Base-by-base conservation (phyloP, 2,888 invertebrate genomes). In the Drosophila meridiana region DNA sequence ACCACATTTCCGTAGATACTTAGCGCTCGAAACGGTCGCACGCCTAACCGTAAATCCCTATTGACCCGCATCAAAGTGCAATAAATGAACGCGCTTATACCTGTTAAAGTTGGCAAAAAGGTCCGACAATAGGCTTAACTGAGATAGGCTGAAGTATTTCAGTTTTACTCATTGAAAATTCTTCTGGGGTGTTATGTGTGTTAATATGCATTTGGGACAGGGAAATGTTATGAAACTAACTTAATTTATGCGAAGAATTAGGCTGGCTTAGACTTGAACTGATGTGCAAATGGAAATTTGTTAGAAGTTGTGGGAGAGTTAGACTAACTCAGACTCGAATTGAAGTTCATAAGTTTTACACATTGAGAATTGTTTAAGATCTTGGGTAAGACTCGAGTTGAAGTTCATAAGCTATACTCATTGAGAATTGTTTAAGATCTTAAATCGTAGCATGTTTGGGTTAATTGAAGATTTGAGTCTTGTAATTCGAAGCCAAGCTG, bases 1-100 rank as follows among this genome's bases (percentile, higher is more conserved):
- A 68, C 38, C 47, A 78, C 68, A 75, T 83, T 83, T 83, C 83
- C 89, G 89, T 82, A 89, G 76, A 65, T 87, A 89, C 72, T 83
- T 87, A 73, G 45, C 65, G 67, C 66, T 45, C 60, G 58, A 63
- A 74, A 68, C 42, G 62, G 64, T 67, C 71, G 50, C 74, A 71
- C 68, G 79, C 56, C 85, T 84, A 82, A 87, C 83, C 76, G 87
- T 83, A 82, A 83, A 77, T 89, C 88, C 80, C 78, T 80, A 87
- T 85, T 88, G 90, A 74, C 86, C 88, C 53, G 75, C 50, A 84
- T 82, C 76, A 63, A 71, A 70, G 69, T 69, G 65, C 64, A 82
- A 59, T 73, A 57, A 66, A 73, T 40, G 72, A 32, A 45, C 53
- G 48, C 42, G 62, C 63, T 70, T 62, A 45, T n/a, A 55, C 55